Percentiles rank a stretch among this genome's conserved stretches.
These are phyloP conservation scores for Hydraecia micacea DNA, from an alignment of 2,888 invertebrate genomes.

Conservation along the genomic window DNA sequence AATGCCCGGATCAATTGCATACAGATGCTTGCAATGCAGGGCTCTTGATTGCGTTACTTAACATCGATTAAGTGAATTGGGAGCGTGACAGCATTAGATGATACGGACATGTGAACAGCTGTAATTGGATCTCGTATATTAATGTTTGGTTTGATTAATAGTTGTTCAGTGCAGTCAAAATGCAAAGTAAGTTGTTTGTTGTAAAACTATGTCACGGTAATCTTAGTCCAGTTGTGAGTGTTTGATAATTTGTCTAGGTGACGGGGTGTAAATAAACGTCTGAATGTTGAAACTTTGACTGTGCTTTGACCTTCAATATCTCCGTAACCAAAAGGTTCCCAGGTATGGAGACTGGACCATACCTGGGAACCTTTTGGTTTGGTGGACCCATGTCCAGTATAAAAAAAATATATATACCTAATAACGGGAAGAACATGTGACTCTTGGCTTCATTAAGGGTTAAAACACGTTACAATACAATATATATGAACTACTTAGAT, in stretches of 20 bases:
- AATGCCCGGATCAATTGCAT: slow-evolving; percentile 77
- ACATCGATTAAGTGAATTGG: slow-evolving; percentile 71
- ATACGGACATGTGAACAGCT: slow-evolving; percentile 53
- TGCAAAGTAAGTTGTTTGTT: neutral
- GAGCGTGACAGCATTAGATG: slow-evolving; percentile 64
- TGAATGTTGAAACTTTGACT: neutral
- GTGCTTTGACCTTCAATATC: neutral
- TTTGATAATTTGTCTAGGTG: neutral
- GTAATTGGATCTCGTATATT: slow-evolving; percentile 33
- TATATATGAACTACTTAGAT: neutral
- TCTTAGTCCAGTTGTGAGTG: neutral
- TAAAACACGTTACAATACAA: neutral
- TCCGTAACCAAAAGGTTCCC: neutral
- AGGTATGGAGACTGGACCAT: no score
- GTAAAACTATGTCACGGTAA: neutral
- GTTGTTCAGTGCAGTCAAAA: neutral
- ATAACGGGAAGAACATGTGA: neutral
- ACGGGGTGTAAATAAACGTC: neutral
- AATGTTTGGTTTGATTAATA: slow-evolving; percentile 17
- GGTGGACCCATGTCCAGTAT: no score
- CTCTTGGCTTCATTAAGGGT: neutral
- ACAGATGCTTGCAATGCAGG: slow-evolving; percentile 75
- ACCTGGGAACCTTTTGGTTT: no score
- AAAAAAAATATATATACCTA: neutral
- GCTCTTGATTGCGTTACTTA: slow-evolving; percentile 74